phyloP scores from a whole-genome alignment of 92 coral and sea anemone genomes.

The Pocillopora grandis region DNA sequence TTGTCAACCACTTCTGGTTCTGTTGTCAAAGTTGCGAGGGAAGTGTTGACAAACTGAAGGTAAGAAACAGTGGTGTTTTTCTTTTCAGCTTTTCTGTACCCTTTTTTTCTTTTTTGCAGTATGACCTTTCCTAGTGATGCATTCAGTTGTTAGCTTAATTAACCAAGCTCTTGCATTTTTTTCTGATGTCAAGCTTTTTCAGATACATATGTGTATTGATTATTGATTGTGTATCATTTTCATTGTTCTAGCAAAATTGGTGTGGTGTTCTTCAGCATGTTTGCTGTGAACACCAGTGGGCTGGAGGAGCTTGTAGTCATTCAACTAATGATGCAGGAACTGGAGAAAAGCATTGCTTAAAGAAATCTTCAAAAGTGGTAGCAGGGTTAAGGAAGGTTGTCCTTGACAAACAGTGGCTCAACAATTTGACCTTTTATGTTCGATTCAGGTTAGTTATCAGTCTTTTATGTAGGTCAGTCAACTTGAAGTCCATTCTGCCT shows the following conservation, averaged over 20 bases:
- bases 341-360: conserved; percentile 1
- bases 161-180: no score
- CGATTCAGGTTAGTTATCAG: conserved; percentile 41
- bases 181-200: no score
- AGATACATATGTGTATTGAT: background rate
- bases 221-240: background rate
- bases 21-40: conserved; percentile 43
- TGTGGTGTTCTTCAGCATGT: conserved; percentile 64
- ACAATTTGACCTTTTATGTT: conserved; percentile 43
- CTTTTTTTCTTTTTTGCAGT: no score
- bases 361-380: conserved; percentile 48
- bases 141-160: no score
- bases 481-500: background rate
- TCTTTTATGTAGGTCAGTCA: background rate
- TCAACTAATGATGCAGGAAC: conserved; percentile 1
- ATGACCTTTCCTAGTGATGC: no score
- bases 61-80: background rate
- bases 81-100: background rate
- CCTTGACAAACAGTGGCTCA: conserved; percentile 50
- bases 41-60: conserved; percentile 24
- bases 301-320: conserved; percentile 1
- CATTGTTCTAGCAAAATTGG: conserved; percentile 42
- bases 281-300: conserved; percentile 64
- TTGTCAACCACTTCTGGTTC: conserved; percentile 52
- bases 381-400: conserved; percentile 46